Conservation (phyloP, 2,888 invertebrate genomes). For the Pachymerium ferrugineum region DNA sequence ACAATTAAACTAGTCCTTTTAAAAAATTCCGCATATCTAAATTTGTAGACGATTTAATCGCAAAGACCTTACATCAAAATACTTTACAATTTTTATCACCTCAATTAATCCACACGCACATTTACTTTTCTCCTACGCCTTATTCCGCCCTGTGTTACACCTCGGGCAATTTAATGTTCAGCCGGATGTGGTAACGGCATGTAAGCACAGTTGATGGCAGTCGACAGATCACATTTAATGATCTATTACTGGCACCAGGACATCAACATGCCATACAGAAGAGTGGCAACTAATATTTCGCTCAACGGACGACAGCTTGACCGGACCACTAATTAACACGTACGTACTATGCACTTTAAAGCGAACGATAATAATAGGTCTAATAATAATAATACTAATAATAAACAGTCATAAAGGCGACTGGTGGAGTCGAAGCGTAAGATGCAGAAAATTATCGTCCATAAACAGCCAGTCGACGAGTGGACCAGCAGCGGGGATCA, state of each 20-base stretch:
- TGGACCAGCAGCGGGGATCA: constrained; percentile 17
- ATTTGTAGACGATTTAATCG: no score
- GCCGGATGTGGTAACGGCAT: constrained; percentile 15
- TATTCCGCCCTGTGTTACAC: not conserved
- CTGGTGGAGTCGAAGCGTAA: not conserved
- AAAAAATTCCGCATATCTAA: no score
- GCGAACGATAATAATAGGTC: not conserved
- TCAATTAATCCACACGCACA: constrained; percentile 5
- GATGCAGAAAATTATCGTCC: constrained; percentile 10
- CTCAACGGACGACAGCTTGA: not conserved
- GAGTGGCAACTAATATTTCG: not conserved
- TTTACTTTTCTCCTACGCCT: not conserved
- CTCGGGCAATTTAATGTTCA: constrained; percentile 18
- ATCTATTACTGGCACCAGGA: constrained; percentile 5
- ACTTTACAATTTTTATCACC: not conserved
- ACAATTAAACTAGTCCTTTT: no score
- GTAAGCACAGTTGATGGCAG: constrained; percentile 14
- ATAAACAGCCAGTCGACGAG: constrained; percentile 11
- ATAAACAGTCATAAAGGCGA: not conserved
- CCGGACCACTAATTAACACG: constrained; percentile 21
- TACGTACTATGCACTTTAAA: not conserved
- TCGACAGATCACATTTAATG: constrained; percentile 17
- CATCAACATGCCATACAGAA: not conserved
- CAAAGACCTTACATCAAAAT: not conserved
- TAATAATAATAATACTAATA: constrained; percentile 4